Base-by-base conservation (phyloP, 2,113 vertebrate genomes). In the Scatophagus argus region DNA sequence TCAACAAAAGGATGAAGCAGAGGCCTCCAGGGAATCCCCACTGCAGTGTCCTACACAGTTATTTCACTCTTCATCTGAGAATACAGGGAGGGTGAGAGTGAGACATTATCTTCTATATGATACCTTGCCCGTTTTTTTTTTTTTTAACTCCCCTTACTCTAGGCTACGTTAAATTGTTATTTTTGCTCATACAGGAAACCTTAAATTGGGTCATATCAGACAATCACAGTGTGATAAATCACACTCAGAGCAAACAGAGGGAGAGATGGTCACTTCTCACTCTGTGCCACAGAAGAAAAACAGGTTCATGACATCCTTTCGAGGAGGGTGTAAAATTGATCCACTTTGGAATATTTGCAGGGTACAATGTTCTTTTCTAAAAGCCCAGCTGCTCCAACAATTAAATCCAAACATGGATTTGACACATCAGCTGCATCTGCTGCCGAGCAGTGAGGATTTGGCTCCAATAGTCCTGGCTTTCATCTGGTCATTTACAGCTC, bases 351-450 rank as follows among this genome's bases (percentile, higher is more conserved):
- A 73, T 56, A 75, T 79, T 43, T 58, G 11, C 13, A 65, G 27
- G 13, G 12, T 16, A 47, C 21, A 68, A 8, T 43, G 17, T 64
- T 59, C 21, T 32, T 77, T 56, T 58, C 54, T 63, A 63, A 81
- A 88, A 83, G 76, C 75, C 74, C 84, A 89, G 87, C 84, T 90
- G 87, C 73, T 84, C 64, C 8, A 5, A 71, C 76, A 84, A 85
- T 79, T 66, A 47, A n/a, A 73, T 82, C 83, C 78, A 81, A 86
- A 77, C 80, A 78, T n/a, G 74, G 80, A 83, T 79, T 69, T 5
- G 8, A 75, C 43, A 66, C 81, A 68, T 87, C 74, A 82, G 70
- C 76, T 87, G 76, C 75, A 84, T 82, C 74, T 77, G 72, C 60
- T 52, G 66, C 72, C 47, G 38, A 43, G 62, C 54, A 19, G 38